These are phyloP conservation scores for Clarias laeviceps DNA, from an alignment of 2,797 vertebrate species.

Conservation along the genomic window DNA sequence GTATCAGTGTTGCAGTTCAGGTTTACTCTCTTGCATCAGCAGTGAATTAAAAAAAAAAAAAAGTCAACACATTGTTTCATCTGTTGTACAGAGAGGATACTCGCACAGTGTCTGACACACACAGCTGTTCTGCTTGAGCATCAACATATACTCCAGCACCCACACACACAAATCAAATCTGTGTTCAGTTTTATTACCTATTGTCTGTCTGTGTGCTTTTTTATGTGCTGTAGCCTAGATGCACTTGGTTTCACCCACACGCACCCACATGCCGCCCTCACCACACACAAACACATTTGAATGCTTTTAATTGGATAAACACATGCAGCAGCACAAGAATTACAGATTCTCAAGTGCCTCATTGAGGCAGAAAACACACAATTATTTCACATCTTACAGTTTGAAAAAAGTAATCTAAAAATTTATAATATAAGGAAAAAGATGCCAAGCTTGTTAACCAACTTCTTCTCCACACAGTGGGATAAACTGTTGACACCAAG, in stretches of 20 bases:
- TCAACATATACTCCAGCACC: conserved; percentile 6
- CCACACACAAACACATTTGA: conserved; percentile 22
- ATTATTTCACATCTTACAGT: background rate
- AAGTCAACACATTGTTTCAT: background rate
- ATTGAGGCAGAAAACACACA: background rate
- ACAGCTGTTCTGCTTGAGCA: conserved; percentile 34
- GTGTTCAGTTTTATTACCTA: conserved; percentile 33
- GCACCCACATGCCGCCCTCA: background rate
- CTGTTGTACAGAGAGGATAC: conserved; percentile 24
- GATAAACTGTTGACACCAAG: background rate
- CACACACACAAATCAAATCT: conserved; percentile 22
- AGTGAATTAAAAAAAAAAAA: background rate
- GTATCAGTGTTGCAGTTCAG: background rate
- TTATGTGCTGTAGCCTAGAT: background rate
- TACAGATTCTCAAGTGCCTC: background rate
- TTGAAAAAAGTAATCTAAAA: background rate
- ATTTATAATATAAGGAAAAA: background rate
- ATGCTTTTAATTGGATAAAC: conserved; percentile 20
- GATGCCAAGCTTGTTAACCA: background rate
- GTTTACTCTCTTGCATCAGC: conserved; percentile 20
- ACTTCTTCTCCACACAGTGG: background rate
- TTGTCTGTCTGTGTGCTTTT: conserved; percentile 12
- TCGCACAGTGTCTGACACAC: conserved; percentile 27
- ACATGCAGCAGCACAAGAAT: background rate
- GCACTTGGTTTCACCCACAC: background rate